Percentiles rank a stretch among this genome's conserved stretches.
Conservation (phyloP, 2,113 vertebrate genomes). For the Rattus norvegicus region GRCr8 NC_086020.1:84612001-84612500, state of each 20-base stretch:
- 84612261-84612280: neutral
- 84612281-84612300: neutral
- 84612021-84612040: neutral
- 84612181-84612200: neutral
- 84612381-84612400: accelerated
- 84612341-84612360: neutral
- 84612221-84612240: accelerated
- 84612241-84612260: neutral
- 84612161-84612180: neutral
- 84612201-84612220: neutral
- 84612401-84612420: neutral
- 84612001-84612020: neutral
- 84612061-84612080: neutral
- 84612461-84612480: neutral
- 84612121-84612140: neutral
- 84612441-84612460: neutral
- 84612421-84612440: neutral
- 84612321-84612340: neutral
- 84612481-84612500: too few relatives aligned
- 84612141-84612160: neutral
- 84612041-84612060: neutral
- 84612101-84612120: neutral
- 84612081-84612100: neutral
- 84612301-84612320: neutral
- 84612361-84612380: neutral